Conservation (phyloP, 2,888 invertebrate genomes). For the Meloe dianella region DNA sequence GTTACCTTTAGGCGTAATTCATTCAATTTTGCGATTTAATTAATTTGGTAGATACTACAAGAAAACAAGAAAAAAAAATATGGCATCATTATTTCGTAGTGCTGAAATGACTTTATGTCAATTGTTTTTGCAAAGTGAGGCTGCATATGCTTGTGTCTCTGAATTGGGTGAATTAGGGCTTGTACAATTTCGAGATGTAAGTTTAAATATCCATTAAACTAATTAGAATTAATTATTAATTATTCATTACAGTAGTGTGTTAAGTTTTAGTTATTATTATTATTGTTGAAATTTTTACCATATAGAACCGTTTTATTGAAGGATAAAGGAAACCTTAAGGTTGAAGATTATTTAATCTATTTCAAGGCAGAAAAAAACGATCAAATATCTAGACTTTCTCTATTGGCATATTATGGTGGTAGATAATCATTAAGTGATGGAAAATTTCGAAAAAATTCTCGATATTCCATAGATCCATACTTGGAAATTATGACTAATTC, state of each 20-base stretch:
- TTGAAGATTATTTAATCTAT: too few species aligned
- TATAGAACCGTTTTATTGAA: too few species aligned
- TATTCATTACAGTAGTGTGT: background rate
- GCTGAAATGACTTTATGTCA: conserved; percentile 99
- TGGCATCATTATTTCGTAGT: conserved; percentile 94
- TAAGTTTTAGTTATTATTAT: background rate
- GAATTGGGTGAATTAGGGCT: conserved; percentile 96
- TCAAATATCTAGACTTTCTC: too few species aligned
- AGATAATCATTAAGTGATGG: too few species aligned
- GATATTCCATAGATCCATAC: too few species aligned
- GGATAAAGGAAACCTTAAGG: too few species aligned
- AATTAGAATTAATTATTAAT: background rate
- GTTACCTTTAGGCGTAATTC: background rate
- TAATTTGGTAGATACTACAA: background rate
- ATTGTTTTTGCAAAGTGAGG: conserved; percentile 97
- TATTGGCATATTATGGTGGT: too few species aligned
- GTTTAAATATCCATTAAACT: conserved; percentile 53
- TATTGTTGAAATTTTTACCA: too few species aligned
- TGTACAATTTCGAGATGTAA: conserved; percentile 95
- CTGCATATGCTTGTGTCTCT: conserved; percentile 97
- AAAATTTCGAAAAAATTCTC: too few species aligned
- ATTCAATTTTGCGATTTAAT: background rate
- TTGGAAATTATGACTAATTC: too few species aligned
- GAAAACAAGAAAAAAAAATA: conserved; percentile 53
- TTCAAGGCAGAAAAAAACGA: too few species aligned